Evolutionary conservation across 2,113 vertebrate species (phyloP).

Genomic region (Raja brachyura): DNA sequence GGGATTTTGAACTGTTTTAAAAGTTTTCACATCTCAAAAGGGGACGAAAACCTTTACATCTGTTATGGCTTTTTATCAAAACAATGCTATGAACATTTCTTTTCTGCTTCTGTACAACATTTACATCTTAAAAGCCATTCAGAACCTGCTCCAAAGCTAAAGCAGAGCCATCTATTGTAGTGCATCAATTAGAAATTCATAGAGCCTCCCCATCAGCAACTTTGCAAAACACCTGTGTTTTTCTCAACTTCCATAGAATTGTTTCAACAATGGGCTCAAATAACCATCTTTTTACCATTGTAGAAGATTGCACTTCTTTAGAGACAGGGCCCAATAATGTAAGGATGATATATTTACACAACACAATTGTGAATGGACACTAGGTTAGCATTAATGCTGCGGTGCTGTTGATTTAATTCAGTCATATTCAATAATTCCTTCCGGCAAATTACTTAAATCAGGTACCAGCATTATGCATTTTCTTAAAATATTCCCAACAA

Average conservation of each 20-base stretch:
- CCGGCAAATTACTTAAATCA: background rate
- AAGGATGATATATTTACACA: background rate
- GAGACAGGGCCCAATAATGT: background rate
- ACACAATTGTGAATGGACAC: background rate
- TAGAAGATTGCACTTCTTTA: background rate
- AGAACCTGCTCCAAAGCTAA: constrained; percentile 23
- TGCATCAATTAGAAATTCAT: constrained; percentile 35
- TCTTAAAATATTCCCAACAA: background rate
- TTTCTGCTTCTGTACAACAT: constrained; percentile 35
- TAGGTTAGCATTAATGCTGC: background rate
- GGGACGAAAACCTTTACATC: constrained; percentile 31
- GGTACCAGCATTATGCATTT: background rate
- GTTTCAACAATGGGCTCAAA: constrained; percentile 20
- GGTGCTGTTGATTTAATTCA: background rate
- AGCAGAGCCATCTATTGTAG: constrained; percentile 21
- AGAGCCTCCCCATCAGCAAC: background rate
- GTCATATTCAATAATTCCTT: background rate
- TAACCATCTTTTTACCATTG: background rate
- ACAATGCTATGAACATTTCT: constrained; percentile 32
- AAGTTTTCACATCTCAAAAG: constrained; percentile 69
- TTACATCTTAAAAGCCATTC: constrained; percentile 37
- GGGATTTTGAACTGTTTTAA: constrained; percentile 46
- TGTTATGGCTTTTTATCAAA: constrained; percentile 37
- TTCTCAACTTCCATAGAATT: background rate
- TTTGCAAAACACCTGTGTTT: background rate